Evolutionary conservation across 2,888 invertebrate genomes (phyloP), one percentile per base, ranked within the genome.

Genomic region (Esperia sulphurella): DNA sequence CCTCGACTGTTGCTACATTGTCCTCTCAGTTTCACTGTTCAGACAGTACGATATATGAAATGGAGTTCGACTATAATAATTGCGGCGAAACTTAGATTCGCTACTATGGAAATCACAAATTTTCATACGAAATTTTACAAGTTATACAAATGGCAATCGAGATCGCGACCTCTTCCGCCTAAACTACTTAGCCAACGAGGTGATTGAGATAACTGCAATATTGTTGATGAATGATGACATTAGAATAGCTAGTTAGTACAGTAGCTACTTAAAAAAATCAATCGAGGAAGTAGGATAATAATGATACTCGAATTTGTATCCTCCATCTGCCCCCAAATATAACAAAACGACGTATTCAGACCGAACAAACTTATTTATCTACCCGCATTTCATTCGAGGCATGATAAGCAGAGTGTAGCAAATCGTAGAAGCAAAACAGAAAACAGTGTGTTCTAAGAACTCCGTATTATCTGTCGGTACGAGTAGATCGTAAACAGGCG

Each of bases 401-500:
- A 45, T 50, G 58, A 56, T 57, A 58, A 58, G 51, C 49, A 43
- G 37, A 44, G 46, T 29, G 41, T 21, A 48, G 43, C 41, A 42
- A 44, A 53, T 46, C 52, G 52, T 57, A 59, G 59, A 61, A 63
- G 58, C 65, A 67, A 66, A 68, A 69, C 65, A 65, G 57, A 67
- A 66, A 68, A 69, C 65, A 65, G 57, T 53, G 48, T 54, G 48
- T 72, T 75, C 77, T 55, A 48, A 65, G 78, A 79, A 77, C 52
- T 57, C 53, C 56, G 65, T 61, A 74, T 71, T 74, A 76, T 71
- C 65, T 61, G 43, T 57, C 53, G 55, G 49, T 50, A 54, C 55
- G 61, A 60, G 66, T 56, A 45, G 65, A 68, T 77, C 68, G 69
- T 75, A 75, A 77, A 73, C 71, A 68, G 65, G 58, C 52, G 65